Evolutionary conservation across 2,797 vertebrate genomes (phyloP), one percentile per base, ranked within the genome.

Genomic region (Hydrocynus forskahlii): DNA sequence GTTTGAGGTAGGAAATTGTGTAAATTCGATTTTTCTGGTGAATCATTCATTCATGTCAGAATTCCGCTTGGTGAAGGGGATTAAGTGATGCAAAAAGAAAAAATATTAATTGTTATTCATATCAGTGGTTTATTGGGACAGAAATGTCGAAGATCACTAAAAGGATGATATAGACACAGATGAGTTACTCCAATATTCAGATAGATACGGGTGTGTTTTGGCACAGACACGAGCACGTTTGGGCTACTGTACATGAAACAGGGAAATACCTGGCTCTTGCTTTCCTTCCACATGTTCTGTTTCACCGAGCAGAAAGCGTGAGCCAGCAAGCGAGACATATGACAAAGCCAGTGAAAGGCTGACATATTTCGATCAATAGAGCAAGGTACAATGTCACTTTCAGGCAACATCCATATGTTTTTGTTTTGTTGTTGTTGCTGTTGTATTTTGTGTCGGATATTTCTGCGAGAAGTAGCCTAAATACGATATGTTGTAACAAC

Each of bases 81-180:
- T 40, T 59, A 16, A 48, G 43, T 59, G 38, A 38, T 66, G 75
- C 40, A 6, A 35, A 54, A 16, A 7, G 74, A 73, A 66, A 84
- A 57, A 16, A 54, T n/a, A n/a, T n/a, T n/a, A 29, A 4, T 73
- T 7, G 5, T 40, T 62, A 62, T 63, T 45, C 23, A 81, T n/a
- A 7, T 60, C 84, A 88, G 89, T 83, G 70, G 88, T 93, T 93
- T 93, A 93, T 91, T 93, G n/a, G 80, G 76, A 90, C 85, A 85
- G 85, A 90, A 38, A 16, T 81, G 68, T 81, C 21, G 14, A 66
- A 57, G 14, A 82, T 74, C 23, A 76, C 86, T 88, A 87, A 67
- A 84, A 90, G 89, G 90, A 84, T 80, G 84, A 93, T 84, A 93
- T 86, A 83, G 83, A 91, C 78, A 91, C 88, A 92, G 84, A 89